These are phyloP conservation scores for Bubo scandiacus DNA, from an alignment of 2,113 vertebrate genomes.

Conservation along the genomic window DNA sequence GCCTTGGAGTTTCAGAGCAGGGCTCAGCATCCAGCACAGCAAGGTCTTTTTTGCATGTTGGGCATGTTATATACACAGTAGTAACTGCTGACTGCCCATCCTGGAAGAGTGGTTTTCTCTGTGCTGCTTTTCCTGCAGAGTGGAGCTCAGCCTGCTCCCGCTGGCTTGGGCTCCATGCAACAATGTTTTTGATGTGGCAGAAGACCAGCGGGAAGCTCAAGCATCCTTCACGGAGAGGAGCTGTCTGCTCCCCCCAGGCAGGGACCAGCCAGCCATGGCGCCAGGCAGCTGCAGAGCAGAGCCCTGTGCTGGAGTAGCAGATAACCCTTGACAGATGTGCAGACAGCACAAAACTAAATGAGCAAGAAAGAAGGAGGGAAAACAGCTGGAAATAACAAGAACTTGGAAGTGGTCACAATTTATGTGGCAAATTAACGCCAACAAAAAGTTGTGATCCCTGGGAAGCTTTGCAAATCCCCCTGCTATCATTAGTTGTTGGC, in stretches of 20 bases:
- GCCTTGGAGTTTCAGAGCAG: neutral
- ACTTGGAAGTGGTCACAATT: neutral
- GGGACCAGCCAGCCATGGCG: neutral
- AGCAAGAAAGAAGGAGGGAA: neutral
- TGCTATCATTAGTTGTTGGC: neutral
- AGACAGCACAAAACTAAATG: neutral
- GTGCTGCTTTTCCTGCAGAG: neutral
- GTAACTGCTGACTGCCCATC: neutral
- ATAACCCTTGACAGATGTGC: neutral
- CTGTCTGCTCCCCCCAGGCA: neutral
- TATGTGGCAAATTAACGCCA: neutral
- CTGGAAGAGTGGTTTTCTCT: neutral
- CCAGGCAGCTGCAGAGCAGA: neutral
- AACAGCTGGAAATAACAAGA: slow-evolving; percentile 11
- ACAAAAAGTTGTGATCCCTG: neutral
- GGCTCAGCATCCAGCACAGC: neutral
- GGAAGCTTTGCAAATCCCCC: neutral
- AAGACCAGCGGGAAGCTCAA: neutral
- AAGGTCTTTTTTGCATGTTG: neutral
- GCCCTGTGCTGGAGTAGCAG: neutral
- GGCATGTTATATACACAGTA: neutral
- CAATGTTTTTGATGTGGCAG: neutral
- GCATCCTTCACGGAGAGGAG: neutral
- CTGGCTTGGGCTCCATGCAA: neutral
- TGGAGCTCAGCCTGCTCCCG: neutral